These are phyloP conservation scores for Sebastes fasciatus DNA, from an alignment of 2,113 vertebrate genomes.

Conservation along the genomic window DNA sequence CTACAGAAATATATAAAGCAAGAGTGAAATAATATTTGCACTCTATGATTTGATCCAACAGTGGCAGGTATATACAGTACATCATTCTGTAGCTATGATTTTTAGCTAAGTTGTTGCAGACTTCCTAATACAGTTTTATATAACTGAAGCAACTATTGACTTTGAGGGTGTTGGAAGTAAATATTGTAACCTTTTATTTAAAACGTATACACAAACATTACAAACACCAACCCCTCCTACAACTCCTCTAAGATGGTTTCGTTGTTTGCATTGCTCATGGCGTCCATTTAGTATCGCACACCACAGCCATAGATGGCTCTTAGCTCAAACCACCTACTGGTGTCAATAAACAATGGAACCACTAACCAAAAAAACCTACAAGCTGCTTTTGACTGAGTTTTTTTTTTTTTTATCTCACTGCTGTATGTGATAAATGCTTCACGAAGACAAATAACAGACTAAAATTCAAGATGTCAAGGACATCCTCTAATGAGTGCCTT, in stretches of 20 bases:
- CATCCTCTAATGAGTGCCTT: constrained; percentile 47
- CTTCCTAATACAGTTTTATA: not conserved
- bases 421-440: constrained; percentile 6
- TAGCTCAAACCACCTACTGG: constrained; percentile 14
- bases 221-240: constrained; percentile 7
- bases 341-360: constrained; percentile 33
- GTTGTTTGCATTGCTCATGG: constrained; percentile 15
- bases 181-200: not conserved
- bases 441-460: constrained; percentile 35
- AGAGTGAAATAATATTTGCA: not conserved
- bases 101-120: not conserved
- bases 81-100: not conserved
- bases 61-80: not conserved
- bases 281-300: not conserved
- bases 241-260: not conserved
- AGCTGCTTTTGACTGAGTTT: not conserved
- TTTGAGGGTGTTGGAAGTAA: not conserved
- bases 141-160: not conserved
- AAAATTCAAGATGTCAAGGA: not conserved
- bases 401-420: not conserved
- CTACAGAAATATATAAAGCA: not conserved
- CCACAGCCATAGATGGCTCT: not conserved
- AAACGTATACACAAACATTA: not conserved
- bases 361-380: constrained; percentile 26
- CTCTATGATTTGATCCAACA: not conserved